A percentile compares a stretch with the other conserved stretches of the same genome.
phyloP scores from a whole-genome alignment of 2,113 vertebrate genomes.

The Platysteira castanea region DNA sequence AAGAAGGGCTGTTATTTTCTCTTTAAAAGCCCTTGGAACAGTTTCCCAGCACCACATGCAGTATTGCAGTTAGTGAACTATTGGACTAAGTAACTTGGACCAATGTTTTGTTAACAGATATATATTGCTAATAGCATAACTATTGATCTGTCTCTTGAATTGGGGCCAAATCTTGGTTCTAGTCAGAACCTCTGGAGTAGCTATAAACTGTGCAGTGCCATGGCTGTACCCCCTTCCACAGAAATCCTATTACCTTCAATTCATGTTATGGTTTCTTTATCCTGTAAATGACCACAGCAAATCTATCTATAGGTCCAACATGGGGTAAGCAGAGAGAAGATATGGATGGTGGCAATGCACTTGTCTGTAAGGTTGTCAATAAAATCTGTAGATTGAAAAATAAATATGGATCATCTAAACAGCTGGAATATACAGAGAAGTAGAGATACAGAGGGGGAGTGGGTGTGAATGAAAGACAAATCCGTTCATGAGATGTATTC shows the following conservation, averaged over 20 bases:
- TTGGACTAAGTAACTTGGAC: not conserved
- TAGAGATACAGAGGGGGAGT: not conserved
- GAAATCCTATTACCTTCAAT: not conserved
- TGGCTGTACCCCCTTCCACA: not conserved
- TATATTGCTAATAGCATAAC: not conserved
- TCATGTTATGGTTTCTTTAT: not conserved
- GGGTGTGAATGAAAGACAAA: not conserved
- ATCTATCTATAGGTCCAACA: not conserved
- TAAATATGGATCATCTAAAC: not conserved
- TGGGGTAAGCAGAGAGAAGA: not conserved
- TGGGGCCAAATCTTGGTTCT: not conserved
- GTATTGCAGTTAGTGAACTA: not conserved
- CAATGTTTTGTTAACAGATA: not conserved
- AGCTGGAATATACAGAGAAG: not conserved
- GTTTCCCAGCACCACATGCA: not conserved
- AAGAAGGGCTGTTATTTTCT: slow-evolving; percentile 40
- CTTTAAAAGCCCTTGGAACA: not conserved
- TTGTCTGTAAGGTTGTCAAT: not conserved
- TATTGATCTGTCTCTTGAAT: not conserved
- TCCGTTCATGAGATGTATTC: not conserved
- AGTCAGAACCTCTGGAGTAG: not conserved
- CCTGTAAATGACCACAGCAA: not conserved
- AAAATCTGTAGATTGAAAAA: not conserved
- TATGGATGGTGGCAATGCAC: not conserved
- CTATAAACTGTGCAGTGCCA: not conserved